phyloP scores from a whole-genome alignment of 2,888 invertebrate species.

The Conchocele bisecta region DNA sequence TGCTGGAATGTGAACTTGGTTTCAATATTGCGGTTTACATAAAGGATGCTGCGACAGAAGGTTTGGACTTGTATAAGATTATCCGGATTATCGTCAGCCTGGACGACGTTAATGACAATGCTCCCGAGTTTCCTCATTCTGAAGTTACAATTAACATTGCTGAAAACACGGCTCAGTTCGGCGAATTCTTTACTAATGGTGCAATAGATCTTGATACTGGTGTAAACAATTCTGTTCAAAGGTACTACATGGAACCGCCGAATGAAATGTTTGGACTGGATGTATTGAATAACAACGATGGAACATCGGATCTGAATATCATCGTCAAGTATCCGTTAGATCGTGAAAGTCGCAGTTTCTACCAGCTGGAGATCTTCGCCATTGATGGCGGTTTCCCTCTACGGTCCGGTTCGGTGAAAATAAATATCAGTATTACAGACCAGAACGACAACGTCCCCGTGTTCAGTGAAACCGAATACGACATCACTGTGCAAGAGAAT shows the following conservation, averaged over 20 bases:
- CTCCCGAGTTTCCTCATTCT: constrained; percentile 64
- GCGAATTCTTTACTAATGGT: constrained; percentile 65
- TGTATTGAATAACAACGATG: constrained; percentile 63
- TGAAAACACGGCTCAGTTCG: constrained; percentile 64
- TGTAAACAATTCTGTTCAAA: constrained; percentile 69
- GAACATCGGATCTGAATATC: constrained; percentile 70
- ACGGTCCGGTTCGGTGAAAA: constrained; percentile 67
- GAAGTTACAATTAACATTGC: constrained; percentile 64
- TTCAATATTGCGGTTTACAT: constrained; percentile 73
- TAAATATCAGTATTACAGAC: constrained; percentile 75
- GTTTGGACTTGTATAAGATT: constrained; percentile 66
- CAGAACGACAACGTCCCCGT: constrained; percentile 74
- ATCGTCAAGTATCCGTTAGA: constrained; percentile 71
- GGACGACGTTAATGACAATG: constrained; percentile 72
- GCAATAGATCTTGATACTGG: constrained; percentile 71
- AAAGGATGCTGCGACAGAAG: constrained; percentile 50
- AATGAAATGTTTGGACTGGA: constrained; percentile 70
- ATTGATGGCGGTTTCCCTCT: constrained; percentile 73
- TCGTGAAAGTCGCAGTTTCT: constrained; percentile 70
- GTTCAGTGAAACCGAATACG: constrained; percentile 66
- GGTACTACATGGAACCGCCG: constrained; percentile 65
- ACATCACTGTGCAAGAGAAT: constrained; percentile 70
- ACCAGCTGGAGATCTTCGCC: constrained; percentile 72
- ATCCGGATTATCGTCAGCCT: constrained; percentile 66
- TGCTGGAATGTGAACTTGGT: constrained; percentile 58